Evolutionary conservation across 2,113 vertebrate species (phyloP).

Genomic region (Bothrops jararaca): DNA sequence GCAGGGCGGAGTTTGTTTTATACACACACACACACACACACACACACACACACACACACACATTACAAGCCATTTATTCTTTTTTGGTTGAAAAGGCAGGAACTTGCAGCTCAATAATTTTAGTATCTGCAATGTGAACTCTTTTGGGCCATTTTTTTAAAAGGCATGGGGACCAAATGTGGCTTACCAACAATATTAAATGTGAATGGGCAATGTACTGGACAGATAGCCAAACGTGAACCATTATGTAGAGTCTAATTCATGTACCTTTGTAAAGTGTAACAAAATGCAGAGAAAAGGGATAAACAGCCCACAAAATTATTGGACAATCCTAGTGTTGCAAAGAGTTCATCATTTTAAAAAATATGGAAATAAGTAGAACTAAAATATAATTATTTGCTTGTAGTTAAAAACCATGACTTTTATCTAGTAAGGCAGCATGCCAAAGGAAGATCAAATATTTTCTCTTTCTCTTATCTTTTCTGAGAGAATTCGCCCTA

Average conservation of each 20-base stretch:
- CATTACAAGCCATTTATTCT: too few relatives aligned
- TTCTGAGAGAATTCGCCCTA: background rate
- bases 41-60: too few relatives aligned
- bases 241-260: background rate
- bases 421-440: constrained; percentile 20
- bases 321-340: background rate
- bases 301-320: background rate
- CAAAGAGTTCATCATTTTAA: background rate
- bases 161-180: too few relatives aligned
- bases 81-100: too few relatives aligned
- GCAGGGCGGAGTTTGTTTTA: background rate
- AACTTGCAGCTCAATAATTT: too few relatives aligned
- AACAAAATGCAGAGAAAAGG: background rate
- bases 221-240: background rate
- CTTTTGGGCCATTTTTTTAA: too few relatives aligned
- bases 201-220: background rate
- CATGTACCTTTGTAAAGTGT: too few relatives aligned
- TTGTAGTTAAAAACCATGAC: constrained; percentile 28
- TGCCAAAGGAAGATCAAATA: background rate
- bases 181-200: background rate
- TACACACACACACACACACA: too few relatives aligned
- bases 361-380: background rate
- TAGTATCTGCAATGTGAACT: too few relatives aligned
- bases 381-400: constrained; percentile 28
- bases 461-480: background rate